These are phyloP conservation scores for Caenorhabditis macrosperma DNA, from an alignment of 2,888 invertebrate species.

Conservation along the genomic window DNA sequence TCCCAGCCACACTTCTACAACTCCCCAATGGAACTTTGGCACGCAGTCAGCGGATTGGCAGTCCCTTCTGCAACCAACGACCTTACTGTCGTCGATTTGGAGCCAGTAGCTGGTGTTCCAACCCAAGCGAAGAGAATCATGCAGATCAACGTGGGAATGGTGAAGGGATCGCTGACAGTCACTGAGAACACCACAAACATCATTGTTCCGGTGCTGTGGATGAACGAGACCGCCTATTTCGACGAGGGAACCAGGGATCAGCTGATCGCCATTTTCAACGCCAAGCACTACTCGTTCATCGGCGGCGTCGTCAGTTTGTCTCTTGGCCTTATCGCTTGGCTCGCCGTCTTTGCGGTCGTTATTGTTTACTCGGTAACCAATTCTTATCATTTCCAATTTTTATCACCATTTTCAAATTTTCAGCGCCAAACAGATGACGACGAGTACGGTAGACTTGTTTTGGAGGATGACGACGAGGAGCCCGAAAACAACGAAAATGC, in stretches of 20 bases:
- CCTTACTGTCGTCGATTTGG: conserved; percentile 74
- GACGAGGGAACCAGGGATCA: conserved; percentile 73
- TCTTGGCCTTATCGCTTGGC: conserved; percentile 59
- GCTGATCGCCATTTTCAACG: conserved; percentile 55
- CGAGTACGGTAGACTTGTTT: conserved; percentile 55
- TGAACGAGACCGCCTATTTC: conserved; percentile 77
- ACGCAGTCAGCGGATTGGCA: conserved; percentile 70
- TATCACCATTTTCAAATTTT: too few species aligned
- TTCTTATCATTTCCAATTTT: neutral
- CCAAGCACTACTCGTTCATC: conserved; percentile 59
- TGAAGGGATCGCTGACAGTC: conserved; percentile 69
- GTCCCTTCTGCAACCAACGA: conserved; percentile 68
- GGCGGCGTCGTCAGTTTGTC: conserved; percentile 52
- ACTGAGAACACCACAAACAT: conserved; percentile 60
- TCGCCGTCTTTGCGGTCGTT: conserved; percentile 53
- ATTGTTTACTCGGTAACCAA: conserved; percentile 43
- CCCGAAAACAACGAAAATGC: conserved; percentile 2
- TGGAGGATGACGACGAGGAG: conserved; percentile 52
- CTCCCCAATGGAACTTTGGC: conserved; percentile 70
- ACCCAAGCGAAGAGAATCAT: conserved; percentile 72
- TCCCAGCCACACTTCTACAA: conserved; percentile 76
- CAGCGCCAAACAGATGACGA: conserved; percentile 50
- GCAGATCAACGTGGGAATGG: conserved; percentile 78
- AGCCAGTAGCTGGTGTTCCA: conserved; percentile 75
- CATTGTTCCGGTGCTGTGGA: conserved; percentile 78